Evolutionary conservation across 2,888 invertebrate species (phyloP).

Genomic region (Melanargia galathea): DNA sequence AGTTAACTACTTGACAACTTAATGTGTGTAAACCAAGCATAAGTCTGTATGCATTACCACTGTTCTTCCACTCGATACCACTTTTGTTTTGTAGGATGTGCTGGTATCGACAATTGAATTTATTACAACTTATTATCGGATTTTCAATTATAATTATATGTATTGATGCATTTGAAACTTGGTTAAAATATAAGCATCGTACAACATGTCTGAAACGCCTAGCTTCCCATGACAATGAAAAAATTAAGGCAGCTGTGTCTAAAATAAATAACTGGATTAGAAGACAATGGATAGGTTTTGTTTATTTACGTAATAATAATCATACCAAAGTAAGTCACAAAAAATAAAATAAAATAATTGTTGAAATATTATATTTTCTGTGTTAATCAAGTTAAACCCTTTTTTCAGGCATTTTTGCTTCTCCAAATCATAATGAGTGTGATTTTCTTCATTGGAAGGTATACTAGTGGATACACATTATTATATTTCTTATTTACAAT

Average conservation of each 20-base stretch:
- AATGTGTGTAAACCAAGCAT: too few relatives aligned
- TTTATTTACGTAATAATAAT: conserved; percentile 66
- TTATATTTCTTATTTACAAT: conserved; percentile 60
- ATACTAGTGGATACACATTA: conserved; percentile 64
- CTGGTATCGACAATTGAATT: conserved; percentile 60
- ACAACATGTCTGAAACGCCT: conserved; percentile 65
- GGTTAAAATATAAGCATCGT: conserved; percentile 74
- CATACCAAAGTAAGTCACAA: conserved; percentile 67
- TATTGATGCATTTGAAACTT: conserved; percentile 69
- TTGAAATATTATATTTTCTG: background rate
- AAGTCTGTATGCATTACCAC: too few relatives aligned
- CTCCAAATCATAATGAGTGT: conserved; percentile 62
- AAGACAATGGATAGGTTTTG: conserved; percentile 57
- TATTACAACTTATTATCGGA: conserved; percentile 60
- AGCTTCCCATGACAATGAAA: conserved; percentile 52
- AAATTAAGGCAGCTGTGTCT: conserved; percentile 48
- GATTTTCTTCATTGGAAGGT: conserved; percentile 62
- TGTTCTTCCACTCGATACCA: background rate
- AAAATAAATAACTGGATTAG: conserved; percentile 52
- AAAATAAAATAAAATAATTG: background rate
- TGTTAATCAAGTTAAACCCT: conserved; percentile 9
- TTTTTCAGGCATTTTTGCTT: conserved; percentile 72
- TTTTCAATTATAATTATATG: conserved; percentile 51
- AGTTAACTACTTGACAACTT: too few relatives aligned
- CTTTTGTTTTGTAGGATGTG: conserved; percentile 58